Conservation (phyloP, 1,140 invertebrate genomes). For the Popillia japonica region DNA sequence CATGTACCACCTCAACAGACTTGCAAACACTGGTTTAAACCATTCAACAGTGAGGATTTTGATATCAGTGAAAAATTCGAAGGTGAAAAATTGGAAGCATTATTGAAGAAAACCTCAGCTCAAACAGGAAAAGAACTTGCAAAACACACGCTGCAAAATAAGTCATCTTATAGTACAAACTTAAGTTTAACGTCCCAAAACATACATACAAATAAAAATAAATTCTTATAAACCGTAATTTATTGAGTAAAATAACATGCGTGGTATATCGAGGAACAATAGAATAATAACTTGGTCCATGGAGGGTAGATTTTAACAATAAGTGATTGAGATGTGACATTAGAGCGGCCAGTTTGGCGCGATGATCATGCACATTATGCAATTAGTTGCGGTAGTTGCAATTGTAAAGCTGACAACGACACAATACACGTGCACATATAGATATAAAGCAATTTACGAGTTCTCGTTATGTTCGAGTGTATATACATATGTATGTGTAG, state of each 20-base stretch:
- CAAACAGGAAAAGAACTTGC: too few species aligned
- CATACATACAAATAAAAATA: too few species aligned
- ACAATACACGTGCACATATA: conserved; percentile 30
- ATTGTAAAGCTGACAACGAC: conserved; percentile 24
- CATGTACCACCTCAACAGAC: too few species aligned
- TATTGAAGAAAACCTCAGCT: too few species aligned
- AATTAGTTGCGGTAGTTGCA: conserved; percentile 39
- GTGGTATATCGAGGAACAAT: neutral
- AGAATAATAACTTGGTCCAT: neutral
- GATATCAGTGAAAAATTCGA: too few species aligned
- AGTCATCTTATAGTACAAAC: too few species aligned
- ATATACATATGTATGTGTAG: neutral
- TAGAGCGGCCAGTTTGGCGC: neutral
- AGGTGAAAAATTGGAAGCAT: too few species aligned
- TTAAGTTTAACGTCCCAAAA: too few species aligned
- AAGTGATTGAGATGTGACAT: conserved; percentile 35
- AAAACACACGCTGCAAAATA: too few species aligned
- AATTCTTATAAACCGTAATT: too few species aligned
- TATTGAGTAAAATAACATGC: neutral
- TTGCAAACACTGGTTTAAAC: too few species aligned
- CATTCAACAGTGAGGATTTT: too few species aligned
- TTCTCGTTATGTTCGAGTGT: neutral
- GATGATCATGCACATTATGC: conserved; percentile 34
- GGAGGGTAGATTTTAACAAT: conserved; percentile 21
- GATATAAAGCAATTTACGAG: conserved; percentile 29